A percentile compares a stretch with the other conserved stretches of the same genome.
Evolutionary conservation across 2,888 invertebrate genomes (phyloP).

Genomic region (Podabrus alpinus): DNA sequence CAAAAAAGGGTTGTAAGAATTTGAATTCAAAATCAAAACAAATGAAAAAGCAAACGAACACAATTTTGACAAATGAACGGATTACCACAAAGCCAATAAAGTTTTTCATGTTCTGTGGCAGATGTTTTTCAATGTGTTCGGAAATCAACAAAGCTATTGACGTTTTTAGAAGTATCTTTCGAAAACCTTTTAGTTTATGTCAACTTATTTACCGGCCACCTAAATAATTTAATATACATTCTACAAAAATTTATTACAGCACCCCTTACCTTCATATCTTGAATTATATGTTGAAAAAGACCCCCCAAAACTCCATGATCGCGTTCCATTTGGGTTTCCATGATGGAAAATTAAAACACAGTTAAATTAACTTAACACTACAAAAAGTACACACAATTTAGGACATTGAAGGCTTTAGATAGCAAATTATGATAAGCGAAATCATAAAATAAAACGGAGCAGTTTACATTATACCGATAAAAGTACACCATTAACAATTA

Average conservation of each 20-base stretch:
- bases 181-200: neutral
- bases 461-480: slow-evolving; percentile 19
- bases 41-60: neutral
- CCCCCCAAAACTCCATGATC: slow-evolving; percentile 91
- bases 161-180: neutral
- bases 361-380: neutral
- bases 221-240: neutral
- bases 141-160: neutral
- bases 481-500: slow-evolving; percentile 7
- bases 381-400: slow-evolving; percentile 2
- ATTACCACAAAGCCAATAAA: neutral
- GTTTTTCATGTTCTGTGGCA: neutral
- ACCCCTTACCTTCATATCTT: slow-evolving; percentile 91
- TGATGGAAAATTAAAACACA: slow-evolving; percentile 1
- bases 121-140: neutral
- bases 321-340: slow-evolving; percentile 62
- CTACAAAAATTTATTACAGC: neutral
- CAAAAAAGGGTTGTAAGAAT: neutral
- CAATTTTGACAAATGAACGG: neutral
- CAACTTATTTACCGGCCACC: neutral
- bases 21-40: neutral
- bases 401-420: neutral
- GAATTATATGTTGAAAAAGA: slow-evolving; percentile 92
- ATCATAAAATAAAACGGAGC: slow-evolving; percentile 2
- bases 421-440: neutral